Base-by-base conservation (phyloP, 2,113 vertebrate species). In the Noctilio leporinus region DNA sequence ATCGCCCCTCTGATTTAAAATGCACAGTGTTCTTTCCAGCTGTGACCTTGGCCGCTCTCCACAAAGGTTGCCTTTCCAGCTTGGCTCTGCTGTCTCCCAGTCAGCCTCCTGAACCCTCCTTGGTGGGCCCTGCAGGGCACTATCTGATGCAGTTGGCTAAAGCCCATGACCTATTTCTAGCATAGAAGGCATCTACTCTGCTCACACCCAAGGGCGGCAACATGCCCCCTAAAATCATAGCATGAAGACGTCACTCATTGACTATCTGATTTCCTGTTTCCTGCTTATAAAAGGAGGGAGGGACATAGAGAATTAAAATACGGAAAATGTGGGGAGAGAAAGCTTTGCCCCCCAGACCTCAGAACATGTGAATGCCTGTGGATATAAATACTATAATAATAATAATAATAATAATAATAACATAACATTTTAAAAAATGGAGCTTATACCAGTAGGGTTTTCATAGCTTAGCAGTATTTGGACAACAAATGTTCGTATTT, bases 401-500 rank as follows among this genome's bases (percentile, higher is more conserved):
- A 87, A 45, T 57, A 70, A 51, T 43, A 69, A 64, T 26, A 47
- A 26, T 35, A 55, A 78, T 30, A 65, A 70, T 12, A 69, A 20
- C 15, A 90, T 26, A 97, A 67, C 35, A 35, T 59, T 81, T n/a
- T 4, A 96, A 97, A 97, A 96, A 98, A 95, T 94, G 92, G 94
- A 98, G 96, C 45, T 84, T 96, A 95, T 95, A 97, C 96, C 91
- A 97, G 97, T 95, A 96, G 73, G 95, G 98, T 97, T 98, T 98
- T 98, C 98, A 97, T 95, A 97, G 97, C 98, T 96, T 98, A 98
- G 97, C 97, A 98, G 97, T 98, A 98, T 98, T 99, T 98, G 98
- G 98, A 99, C 98, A 99, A 99, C 99, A 99, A 99, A 99, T 99
- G 98, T 98, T 99, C 98, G 97, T 98, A 98, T 99, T 99, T 99